Evolutionary conservation across 1,140 invertebrate genomes (phyloP).

Genomic region (Pentalonia nigronervosa): DNA sequence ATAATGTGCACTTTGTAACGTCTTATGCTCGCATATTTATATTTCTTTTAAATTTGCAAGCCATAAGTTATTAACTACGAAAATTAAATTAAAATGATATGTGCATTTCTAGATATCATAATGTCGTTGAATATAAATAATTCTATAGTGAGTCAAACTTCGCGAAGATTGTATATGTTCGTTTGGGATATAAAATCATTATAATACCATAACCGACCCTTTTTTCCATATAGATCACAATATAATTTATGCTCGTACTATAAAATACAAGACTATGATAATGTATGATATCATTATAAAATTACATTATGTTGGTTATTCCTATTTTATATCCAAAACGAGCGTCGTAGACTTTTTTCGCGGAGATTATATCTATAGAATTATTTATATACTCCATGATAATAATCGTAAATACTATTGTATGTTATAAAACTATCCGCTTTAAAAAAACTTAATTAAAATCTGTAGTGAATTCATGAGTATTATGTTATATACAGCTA

Average conservation of each 20-base stretch:
- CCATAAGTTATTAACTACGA: not conserved
- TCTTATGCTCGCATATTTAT: not conserved
- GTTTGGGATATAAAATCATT: not conserved
- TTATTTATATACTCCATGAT: not conserved
- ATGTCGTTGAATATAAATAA: not conserved
- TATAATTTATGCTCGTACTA: not conserved
- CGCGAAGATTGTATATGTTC: not conserved
- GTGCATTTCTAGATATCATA: not conserved
- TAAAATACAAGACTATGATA: not conserved
- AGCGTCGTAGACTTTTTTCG: not conserved
- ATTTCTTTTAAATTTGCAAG: not conserved
- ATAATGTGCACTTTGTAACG: not conserved
- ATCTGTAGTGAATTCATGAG: not conserved
- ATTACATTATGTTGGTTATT: not conserved
- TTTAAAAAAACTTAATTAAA: conserved; percentile 9
- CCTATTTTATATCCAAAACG: not conserved
- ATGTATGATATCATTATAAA: not conserved
- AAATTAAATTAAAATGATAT: not conserved
- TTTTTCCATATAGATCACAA: not conserved
- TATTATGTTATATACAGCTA: not conserved
- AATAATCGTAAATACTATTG: not conserved
- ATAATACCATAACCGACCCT: not conserved
- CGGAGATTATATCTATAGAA: not conserved
- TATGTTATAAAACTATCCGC: not conserved
- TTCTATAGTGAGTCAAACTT: not conserved